These are phyloP conservation scores for Dicrostonyx torquatus DNA, from an alignment of 2,797 vertebrate species.

Conservation along the genomic window DNA sequence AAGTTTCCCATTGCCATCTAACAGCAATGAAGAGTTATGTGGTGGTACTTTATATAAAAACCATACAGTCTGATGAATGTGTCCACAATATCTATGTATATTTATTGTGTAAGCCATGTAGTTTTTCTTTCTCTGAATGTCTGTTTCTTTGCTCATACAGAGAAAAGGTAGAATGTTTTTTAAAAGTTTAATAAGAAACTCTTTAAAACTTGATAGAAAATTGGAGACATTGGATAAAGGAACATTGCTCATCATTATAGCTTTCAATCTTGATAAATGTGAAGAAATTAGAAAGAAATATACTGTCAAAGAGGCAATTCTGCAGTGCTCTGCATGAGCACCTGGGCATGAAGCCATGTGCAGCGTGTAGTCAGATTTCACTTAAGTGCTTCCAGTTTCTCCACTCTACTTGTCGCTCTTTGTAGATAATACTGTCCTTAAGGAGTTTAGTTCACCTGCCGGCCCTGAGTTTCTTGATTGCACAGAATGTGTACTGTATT, in stretches of 20 bases:
- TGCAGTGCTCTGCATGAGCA: constrained; percentile 74
- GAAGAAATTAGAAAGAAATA: constrained; percentile 78
- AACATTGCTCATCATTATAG: constrained; percentile 62
- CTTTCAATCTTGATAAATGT: constrained; percentile 81
- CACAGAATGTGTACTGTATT: constrained; percentile 73
- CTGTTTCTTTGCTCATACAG: constrained; percentile 79
- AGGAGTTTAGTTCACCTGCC: constrained; percentile 74
- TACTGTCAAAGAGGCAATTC: constrained; percentile 63
- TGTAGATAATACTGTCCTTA: constrained; percentile 75
- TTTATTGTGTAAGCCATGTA: constrained; percentile 84
- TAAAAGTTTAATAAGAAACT: constrained; percentile 82
- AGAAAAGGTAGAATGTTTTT: constrained; percentile 84
- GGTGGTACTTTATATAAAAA: constrained; percentile 80
- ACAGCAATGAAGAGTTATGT: constrained; percentile 83
- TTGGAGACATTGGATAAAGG: constrained; percentile 68
- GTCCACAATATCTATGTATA: constrained; percentile 82
- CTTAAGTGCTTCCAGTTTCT: constrained; percentile 76
- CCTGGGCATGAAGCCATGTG: constrained; percentile 59
- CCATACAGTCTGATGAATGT: constrained; percentile 83
- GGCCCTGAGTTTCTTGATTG: constrained; percentile 78
- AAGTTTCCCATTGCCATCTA: constrained; percentile 84
- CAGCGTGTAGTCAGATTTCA: constrained; percentile 76
- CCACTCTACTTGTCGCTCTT: constrained; percentile 76
- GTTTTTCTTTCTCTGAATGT: constrained; percentile 84
- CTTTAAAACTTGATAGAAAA: constrained; percentile 76